Conservation (phyloP, 1,140 invertebrate species). For the Nylanderia fulva region DNA sequence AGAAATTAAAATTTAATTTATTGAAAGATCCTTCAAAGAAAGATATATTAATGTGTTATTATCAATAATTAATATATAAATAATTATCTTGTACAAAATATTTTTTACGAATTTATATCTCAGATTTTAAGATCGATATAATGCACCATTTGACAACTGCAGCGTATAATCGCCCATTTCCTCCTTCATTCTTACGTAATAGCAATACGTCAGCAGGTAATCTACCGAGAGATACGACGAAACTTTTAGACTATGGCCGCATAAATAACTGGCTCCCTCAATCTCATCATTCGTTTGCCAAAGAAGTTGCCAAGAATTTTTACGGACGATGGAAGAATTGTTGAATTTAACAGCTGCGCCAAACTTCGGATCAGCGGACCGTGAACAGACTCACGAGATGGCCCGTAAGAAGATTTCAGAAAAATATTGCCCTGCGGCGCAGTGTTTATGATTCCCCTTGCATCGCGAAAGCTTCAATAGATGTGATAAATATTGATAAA, state of each 20-base stretch:
- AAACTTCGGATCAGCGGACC: not conserved
- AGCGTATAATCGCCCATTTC: not conserved
- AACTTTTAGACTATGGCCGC: conserved; percentile 21
- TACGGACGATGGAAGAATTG: conserved; percentile 60
- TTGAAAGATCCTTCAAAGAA: not conserved
- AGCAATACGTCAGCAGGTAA: conserved; percentile 32
- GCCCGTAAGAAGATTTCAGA: conserved; percentile 19
- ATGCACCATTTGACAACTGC: not conserved
- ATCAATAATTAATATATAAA: not conserved
- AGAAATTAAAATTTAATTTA: not conserved
- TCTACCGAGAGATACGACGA: conserved; percentile 48
- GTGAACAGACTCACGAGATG: conserved; percentile 35
- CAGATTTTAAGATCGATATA: not conserved
- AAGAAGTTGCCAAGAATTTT: conserved; percentile 54
- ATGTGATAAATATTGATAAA: conserved; percentile 53
- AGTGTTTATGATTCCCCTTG: conserved; percentile 30
- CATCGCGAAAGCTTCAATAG: not conserved
- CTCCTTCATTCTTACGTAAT: conserved; percentile 12
- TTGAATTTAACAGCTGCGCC: conserved; percentile 58
- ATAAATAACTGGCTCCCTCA: conserved; percentile 43
- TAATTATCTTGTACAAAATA: not conserved
- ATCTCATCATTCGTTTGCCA: conserved; percentile 58
- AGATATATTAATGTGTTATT: not conserved
- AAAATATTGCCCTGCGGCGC: conserved; percentile 53
- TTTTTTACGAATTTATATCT: no score